A percentile compares a stretch with the other conserved stretches of the same genome.
Evolutionary conservation across 2,113 vertebrate genomes (phyloP).

Genomic region (Brachyhypopomus gauderio): DNA sequence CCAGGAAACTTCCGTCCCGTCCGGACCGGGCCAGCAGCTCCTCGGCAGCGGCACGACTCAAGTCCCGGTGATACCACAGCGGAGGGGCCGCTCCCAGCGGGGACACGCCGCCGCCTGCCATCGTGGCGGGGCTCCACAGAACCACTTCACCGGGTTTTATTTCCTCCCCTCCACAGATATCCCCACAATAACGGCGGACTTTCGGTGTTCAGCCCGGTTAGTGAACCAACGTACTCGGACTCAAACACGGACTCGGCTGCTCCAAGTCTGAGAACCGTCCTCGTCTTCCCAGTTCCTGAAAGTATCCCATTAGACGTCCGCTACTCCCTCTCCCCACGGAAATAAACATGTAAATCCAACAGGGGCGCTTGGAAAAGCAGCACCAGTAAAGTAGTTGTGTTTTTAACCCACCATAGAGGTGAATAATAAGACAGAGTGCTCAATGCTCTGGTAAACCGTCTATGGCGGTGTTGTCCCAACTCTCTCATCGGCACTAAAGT

Average conservation of each 20-base stretch:
- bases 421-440: no score
- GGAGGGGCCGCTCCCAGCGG: constrained; percentile 73
- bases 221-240: background rate
- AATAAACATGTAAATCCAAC: constrained; percentile 70
- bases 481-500: no score
- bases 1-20: constrained; percentile 92
- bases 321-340: constrained; percentile 64
- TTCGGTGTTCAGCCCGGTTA: background rate
- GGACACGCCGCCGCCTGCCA: constrained; percentile 74
- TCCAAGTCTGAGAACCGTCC: no score
- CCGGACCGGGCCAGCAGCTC: constrained; percentile 88
- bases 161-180: constrained; percentile 1
- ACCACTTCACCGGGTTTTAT: constrained; percentile 56
- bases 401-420: background rate
- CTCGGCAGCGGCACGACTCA: constrained; percentile 92
- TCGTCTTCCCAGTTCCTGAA: constrained; percentile 66
- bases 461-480: no score
- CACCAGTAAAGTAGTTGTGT: background rate
- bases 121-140: constrained; percentile 68
- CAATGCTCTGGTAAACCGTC: no score
- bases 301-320: constrained; percentile 47
- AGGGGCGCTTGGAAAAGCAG: constrained; percentile 13
- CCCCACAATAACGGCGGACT: background rate
- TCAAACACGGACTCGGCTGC: constrained; percentile 34
- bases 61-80: constrained; percentile 91